Evolutionary conservation across 2,113 vertebrate species (phyloP), one percentile per base, ranked within the genome.

Genomic region (Rana temporaria): DNA sequence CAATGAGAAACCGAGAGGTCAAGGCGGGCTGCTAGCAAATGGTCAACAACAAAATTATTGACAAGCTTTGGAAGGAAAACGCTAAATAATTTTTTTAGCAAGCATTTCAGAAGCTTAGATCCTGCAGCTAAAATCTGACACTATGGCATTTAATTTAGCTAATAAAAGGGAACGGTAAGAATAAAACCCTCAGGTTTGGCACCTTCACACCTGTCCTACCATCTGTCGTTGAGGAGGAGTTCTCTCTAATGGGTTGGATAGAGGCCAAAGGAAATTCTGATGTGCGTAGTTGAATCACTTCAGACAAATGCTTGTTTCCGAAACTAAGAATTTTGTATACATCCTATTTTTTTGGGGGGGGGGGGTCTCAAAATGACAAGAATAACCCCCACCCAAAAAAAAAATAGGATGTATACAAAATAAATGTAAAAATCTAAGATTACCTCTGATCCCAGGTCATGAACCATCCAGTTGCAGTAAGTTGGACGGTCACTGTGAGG

Each of bases 81-180:
- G 22, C 63, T 72, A 24, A 72, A 72, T 81, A 72, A 81, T 65
- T 73, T 57, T 57, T 56, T 73, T 62, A 48, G 42, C 24, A 38
- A 55, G 60, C 34, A 73, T 81, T 53, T 72, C 26, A 70, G 57
- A 15, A 81, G 60, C 79, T 64, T 64, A 72, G 59, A 65, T 81
- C 68, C 67, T n/a, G 69, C 69, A 73, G 57, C 56, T 71, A 81
- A 63, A 81, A 65, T 71, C 38, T 73, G 68, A 81, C 79, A 72
- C 42, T 48, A 20, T 55, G 79, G 59, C 56, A 55, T 81, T 81
- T 72, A 72, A 81, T 81, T 69, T 72, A 30, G 68, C 56, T 73
- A 72, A 32, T 81, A 81, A 81, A 81, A 81, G 48, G 79, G 79
- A 30, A 64, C 79, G 65, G 59, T 56, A 72, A 81, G 32, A 73